Evolutionary conservation across 2,113 vertebrate species (phyloP), one percentile per base, ranked within the genome.

Genomic region (Pleuronectes platessa): DNA sequence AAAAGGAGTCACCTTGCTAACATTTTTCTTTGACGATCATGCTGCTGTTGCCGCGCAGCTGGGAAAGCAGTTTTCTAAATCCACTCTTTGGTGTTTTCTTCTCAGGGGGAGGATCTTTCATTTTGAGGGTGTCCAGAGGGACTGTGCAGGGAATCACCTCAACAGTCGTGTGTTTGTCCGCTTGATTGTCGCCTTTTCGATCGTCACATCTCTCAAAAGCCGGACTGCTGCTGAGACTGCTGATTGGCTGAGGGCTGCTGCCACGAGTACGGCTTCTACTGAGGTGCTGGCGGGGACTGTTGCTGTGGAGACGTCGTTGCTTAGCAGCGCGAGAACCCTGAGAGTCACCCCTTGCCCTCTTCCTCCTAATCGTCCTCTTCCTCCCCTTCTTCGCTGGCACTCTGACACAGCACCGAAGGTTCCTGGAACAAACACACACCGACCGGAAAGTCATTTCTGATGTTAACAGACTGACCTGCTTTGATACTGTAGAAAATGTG

Each of bases 51-150:
- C 79, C 53, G 2, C 71, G 82, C 31, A 90, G 21, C 68, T 90
- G 86, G 20, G 63, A 26, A 0, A 93, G 80, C 75, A 92, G 72
- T 17, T 76, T 58, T 84, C 60, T 83, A 40, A 92, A 93, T 3
- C 78, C 63, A 0, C 18, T 0, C 2, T 4, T 74, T 0, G 8
- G 6, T 0, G 49, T 15, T 23, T 40, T 76, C 45, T 23, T 6
- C 15, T 10, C 49, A 1, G 12, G 17, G 0, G 5, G 4, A 9
- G 0, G 2, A 3, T 10, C 26, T 9, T 1, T 55, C 0, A 3
- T 1, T 42, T 27, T 5, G 1, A 13, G 15, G 23, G n/a, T 40
- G 63, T 83, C 40, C 63, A 18, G 17, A 7, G 26, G 13, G 27
- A 62, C 64, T 0, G 60, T 12, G 0, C 21, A 45, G 4, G 86